Evolutionary conservation across 2,888 invertebrate species (phyloP), one percentile per base, ranked within the genome.

Genomic region (Syrista parreyssii): DNA sequence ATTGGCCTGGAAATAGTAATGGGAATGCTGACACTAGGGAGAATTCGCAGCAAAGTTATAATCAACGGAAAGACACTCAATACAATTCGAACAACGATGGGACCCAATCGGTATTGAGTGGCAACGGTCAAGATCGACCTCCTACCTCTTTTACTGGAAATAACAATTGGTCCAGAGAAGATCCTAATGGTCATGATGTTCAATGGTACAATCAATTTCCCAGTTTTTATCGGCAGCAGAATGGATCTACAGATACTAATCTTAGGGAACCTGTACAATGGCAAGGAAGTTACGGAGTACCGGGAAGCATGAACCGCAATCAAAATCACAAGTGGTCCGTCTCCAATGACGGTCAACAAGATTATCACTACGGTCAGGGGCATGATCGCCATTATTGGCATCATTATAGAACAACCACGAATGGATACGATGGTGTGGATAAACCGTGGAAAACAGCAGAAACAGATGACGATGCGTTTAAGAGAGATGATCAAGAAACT

Each of bases 1-100:
- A 9, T 23, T 55, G 23, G 23, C 23, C 9, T 55, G 55, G 9
- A 55, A 55, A 23, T 23, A 55, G 23, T 55, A 23, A 55, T 55
- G 55, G 55, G 9, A 55, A 55, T 55, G 9, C 9, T 9, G 23
- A 55, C 23, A 23, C 55, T 55, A 23, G 23, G 11, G 9, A 74
- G 68, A 34, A 31, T 40, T 15, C 35, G 23, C 23, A 35, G 33
- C 33, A 74, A 74, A 73, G 31, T 68, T 15, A 68, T 75, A 55
- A 68, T 36, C n/a, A 69, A 71, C 4, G 76, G 68, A 31, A 32
- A 75, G 31, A 78, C 33, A 30, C 36, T 35, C 77, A 71, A 34
- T 9, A 23, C 23, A 55, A 15, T 55, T 55, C 9, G 55, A 2
- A 55, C 23, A 55, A 55, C 23, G 55, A 55, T 55, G 6, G 23